Evolutionary conservation across 2,113 vertebrate species (phyloP), one percentile per base, ranked within the genome.

Genomic region (Pycnonotus jocosus): DNA sequence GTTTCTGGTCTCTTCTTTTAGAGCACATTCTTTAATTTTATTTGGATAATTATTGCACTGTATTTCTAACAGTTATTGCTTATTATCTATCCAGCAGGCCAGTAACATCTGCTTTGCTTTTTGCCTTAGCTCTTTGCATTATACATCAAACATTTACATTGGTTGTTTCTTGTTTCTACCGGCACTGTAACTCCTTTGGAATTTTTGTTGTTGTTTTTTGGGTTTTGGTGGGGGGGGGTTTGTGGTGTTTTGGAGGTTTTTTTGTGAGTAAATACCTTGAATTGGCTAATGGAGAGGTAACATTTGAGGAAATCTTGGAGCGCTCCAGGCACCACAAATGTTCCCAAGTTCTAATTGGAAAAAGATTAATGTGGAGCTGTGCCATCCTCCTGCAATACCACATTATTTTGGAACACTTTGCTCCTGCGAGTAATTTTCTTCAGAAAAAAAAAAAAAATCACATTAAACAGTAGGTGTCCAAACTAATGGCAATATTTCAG

Each of bases 331-430:
- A 78, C 61, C 47, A 84, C 72, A 95, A 81, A 70, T 28, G 56
- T 90, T 95, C 57, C 53, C 84, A 84, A 95, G 56, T 97, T 97
- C 92, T 97, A 97, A 98, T 95, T 97, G 95, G 94, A 97, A 98
- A 95, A 97, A 97, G 96, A 97, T 97, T 97, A 97, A 97, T 97
- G 93, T 86, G 89, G 82, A 97, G n/a, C 62, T 89, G 51, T 91
- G 88, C 81, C 82, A 96, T 77, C 86, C 45, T 97, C 73, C 89
- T 95, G 85, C 92, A 93, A 91, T 91, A 94, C 89, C 86, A 84
- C 78, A 96, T 94, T 95, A 24, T 93, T 74, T 88, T 72, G 79
- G 89, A 97, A 97, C 65, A 56, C 69, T 96, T 91, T 89, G 76
- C 68, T 97, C 61, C 90, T 92, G 19, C 58, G 38, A 98, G 86